Base-by-base conservation (phyloP, 2,113 vertebrate species). In the Redunca redunca region DNA sequence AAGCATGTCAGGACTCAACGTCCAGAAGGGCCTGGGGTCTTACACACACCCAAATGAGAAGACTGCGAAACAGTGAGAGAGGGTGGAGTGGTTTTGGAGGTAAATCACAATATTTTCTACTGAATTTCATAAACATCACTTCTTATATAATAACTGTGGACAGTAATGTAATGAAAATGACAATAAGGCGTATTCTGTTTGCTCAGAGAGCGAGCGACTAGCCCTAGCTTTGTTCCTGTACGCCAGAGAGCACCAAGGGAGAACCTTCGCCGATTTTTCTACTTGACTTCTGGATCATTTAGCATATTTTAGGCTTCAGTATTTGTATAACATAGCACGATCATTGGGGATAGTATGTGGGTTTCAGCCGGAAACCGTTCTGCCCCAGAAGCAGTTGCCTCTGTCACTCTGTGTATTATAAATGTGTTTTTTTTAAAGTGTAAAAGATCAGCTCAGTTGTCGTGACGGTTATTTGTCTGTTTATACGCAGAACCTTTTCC, bases 241-340 rank as follows among this genome's bases (percentile, higher is more conserved):
- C 87, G 55, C 5, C 28, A 26, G 30, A 91, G 33, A n/a, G 48
- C 57, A 53, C 1, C 14, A 62, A 33, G 12, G 21, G 53, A n/a
- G 9, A n/a, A 15, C 57, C 48, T 43, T 67, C 21, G 23, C 43
- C 74, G 36, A 71, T 55, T 84, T 87, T 57, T 60, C 92, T 40
- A 2, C 67, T 36, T 62, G 52, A 48, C 23, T 95, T 92, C 50
- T 83, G 36, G 53, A 33, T 57, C 26, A 62, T 25, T 16, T 16
- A 57, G 53, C 52, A 2, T 81, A 48, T 74, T 91, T 88, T 48
- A 88, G 48, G 33, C 48, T 52, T 93, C 62, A 19, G 9, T 43
- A 2, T 82, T 50, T 71, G 46, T 19, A 16, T 26, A 74, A 26
- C 16, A 53, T 9, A 21, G n/a, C 26, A 23, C 0, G 0, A 58